A percentile compares a stretch with the other conserved stretches of the same genome.
These are phyloP conservation scores for Hozukius guyotensis DNA, from an alignment of 2,797 vertebrate species.

Conservation along the genomic window DNA sequence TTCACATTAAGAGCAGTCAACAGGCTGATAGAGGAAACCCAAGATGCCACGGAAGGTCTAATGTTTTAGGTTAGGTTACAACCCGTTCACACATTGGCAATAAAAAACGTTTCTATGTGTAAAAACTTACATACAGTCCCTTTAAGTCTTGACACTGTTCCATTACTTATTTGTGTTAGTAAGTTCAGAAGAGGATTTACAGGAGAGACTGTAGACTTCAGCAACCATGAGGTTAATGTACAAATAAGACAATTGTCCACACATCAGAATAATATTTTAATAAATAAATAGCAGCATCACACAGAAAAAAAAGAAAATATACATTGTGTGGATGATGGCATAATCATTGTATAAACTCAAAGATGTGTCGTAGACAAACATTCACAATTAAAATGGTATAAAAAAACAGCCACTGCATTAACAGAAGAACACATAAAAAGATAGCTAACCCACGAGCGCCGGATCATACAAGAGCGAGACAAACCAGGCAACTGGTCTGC, in stretches of 20 bases:
- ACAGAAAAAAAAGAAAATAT: conserved; percentile 73
- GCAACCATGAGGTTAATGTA: not conserved
- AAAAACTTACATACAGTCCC: too few species aligned
- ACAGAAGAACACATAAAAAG: conserved; percentile 48
- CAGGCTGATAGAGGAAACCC: too few species aligned
- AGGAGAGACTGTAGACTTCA: not conserved
- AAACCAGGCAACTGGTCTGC: conserved; percentile 2
- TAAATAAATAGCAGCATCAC: conserved; percentile 93
- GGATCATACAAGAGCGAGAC: conserved; percentile 34
- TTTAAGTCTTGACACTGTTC: too few species aligned
- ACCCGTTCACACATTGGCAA: too few species aligned
- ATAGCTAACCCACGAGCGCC: not conserved
- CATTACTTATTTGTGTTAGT: too few species aligned
- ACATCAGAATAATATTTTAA: conserved; percentile 86
- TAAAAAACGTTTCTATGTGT: too few species aligned
- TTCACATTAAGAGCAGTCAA: too few species aligned
- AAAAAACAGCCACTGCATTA: conserved; percentile 45
- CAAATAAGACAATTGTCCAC: conserved; percentile 35
- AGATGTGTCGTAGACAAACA: conserved; percentile 71
- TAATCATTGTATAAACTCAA: conserved; percentile 61
- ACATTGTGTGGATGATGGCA: conserved; percentile 76
- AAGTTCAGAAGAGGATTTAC: too few species aligned
- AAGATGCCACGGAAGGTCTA: too few species aligned
- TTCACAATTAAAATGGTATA: conserved; percentile 72
- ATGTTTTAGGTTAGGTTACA: too few species aligned